A percentile compares a stretch with the other conserved stretches of the same genome.
These are phyloP conservation scores for Artibeus lituratus DNA, from an alignment of 2,797 vertebrate genomes.

Conservation along the genomic window DNA sequence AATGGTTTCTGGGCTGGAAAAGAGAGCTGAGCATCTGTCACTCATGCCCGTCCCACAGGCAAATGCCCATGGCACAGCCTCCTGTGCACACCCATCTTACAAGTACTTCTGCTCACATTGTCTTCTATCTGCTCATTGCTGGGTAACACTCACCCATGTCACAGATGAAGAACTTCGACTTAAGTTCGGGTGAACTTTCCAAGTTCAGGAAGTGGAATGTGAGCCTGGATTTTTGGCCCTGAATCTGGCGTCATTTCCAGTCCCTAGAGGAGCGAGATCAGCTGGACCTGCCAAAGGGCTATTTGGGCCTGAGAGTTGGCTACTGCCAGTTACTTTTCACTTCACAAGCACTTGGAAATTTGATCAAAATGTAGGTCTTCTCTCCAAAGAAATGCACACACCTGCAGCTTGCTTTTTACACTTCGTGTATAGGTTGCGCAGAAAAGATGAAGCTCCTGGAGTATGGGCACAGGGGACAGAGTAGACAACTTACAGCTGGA, in stretches of 20 bases:
- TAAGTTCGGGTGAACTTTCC: background rate
- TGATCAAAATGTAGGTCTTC: fast-evolving
- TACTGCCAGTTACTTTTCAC: background rate
- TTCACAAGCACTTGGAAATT: background rate
- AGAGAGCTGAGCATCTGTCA: fast-evolving
- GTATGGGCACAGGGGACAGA: too few species aligned
- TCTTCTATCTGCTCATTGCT: too few species aligned
- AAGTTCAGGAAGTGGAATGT: fast-evolving
- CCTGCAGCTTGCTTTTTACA: fast-evolving
- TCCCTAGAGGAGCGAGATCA: fast-evolving
- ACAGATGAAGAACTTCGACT: background rate
- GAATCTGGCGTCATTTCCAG: fast-evolving
- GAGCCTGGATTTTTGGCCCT: background rate
- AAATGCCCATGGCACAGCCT: fast-evolving
- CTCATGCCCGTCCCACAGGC: fast-evolving
- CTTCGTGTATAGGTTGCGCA: fast-evolving
- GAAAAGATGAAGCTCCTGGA: fast-evolving
- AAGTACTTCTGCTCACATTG: fast-evolving
- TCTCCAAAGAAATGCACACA: background rate
- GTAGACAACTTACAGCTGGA: too few species aligned
- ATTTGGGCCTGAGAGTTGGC: too few species aligned
- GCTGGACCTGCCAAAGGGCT: fast-evolving
- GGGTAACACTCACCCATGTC: fast-evolving
- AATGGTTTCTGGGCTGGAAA: background rate
- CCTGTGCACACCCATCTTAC: fast-evolving